phyloP scores from a whole-genome alignment of 2,113 vertebrate genomes.

The Montifringilla adamsi region DNA sequence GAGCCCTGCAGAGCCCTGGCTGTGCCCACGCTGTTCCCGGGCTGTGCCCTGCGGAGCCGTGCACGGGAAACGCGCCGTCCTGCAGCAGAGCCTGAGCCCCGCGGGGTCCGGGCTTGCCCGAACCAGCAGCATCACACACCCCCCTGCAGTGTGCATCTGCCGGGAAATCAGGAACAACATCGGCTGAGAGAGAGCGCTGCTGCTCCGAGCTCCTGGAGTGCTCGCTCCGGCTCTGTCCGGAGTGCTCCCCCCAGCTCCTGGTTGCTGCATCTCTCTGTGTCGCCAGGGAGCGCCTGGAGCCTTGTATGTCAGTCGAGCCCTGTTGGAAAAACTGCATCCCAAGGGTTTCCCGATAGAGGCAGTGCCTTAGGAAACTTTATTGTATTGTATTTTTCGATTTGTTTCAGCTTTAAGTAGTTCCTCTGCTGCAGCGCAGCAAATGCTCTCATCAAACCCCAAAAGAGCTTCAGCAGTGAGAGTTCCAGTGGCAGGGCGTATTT shows the following conservation, averaged over 20 bases:
- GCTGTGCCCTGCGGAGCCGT: background rate
- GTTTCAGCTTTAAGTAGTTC: background rate
- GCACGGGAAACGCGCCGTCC: background rate
- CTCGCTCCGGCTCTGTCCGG: background rate
- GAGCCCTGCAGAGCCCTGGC: no score
- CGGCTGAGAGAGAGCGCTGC: rapidly evolving
- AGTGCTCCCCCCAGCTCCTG: background rate
- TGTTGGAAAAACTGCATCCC: background rate
- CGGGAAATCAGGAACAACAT: rapidly evolving
- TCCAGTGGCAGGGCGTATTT: background rate
- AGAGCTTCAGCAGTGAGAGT: background rate
- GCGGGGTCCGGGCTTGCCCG: background rate
- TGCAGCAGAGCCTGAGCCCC: background rate
- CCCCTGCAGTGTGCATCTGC: background rate
- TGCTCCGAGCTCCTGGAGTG: background rate
- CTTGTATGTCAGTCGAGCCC: rapidly evolving
- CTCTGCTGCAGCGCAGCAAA: background rate
- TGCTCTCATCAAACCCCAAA: background rate
- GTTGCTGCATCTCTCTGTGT: background rate
- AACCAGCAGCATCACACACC: background rate
- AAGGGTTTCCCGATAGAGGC: background rate
- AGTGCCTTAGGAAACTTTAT: background rate
- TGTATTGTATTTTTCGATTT: background rate
- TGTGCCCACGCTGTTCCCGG: no score
- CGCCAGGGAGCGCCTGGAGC: slow-evolving; percentile 31